Conservation (phyloP, 2,113 vertebrate genomes). For the Cettia cetti region DNA sequence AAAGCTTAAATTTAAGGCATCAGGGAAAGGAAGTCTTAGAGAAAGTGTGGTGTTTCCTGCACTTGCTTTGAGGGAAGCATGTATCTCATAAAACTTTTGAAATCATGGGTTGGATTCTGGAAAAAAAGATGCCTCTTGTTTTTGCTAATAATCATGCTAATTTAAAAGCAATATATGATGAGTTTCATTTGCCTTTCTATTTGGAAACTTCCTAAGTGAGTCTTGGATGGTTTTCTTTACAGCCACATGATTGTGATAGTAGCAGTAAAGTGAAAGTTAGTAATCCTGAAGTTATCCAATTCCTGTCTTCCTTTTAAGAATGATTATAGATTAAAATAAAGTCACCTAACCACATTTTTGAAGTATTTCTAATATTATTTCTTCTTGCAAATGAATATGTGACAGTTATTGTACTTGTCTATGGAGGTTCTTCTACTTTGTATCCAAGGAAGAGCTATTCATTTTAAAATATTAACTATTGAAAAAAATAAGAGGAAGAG, state of each 20-base stretch:
- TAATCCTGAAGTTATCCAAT: background rate
- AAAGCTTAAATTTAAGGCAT: background rate
- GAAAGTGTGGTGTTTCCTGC: background rate
- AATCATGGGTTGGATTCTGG: background rate
- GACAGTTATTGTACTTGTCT: background rate
- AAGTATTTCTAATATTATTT: background rate
- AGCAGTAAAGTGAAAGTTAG: background rate
- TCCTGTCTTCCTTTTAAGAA: background rate
- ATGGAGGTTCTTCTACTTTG: background rate
- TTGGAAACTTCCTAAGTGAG: background rate
- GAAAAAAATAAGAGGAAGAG: background rate
- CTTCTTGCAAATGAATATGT: background rate
- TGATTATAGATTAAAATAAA: background rate
- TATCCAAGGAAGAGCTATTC: background rate
- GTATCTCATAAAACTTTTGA: background rate
- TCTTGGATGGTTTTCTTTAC: background rate
- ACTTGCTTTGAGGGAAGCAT: background rate
- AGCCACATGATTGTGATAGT: background rate
- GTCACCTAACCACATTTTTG: background rate
- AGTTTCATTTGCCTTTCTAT: background rate
- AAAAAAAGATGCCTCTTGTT: background rate
- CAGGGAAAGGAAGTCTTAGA: background rate
- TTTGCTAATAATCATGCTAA: background rate
- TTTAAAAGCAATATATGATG: background rate
- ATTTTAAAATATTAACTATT: background rate